Conservation (phyloP, 2,888 invertebrate genomes). For the Tetanocera ferruginea region DNA sequence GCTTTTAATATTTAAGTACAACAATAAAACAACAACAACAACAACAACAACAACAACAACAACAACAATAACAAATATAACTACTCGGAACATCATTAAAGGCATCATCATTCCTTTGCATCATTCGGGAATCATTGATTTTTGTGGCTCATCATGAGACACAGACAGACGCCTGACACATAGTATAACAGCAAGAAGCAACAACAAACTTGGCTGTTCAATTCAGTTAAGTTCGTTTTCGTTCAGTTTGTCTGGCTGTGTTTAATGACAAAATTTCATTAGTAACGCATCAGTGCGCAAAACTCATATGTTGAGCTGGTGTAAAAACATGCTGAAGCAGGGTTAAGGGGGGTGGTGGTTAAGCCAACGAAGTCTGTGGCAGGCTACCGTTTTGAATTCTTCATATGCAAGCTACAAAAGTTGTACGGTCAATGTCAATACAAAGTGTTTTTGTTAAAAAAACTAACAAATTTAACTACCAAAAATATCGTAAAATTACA, state of each 20-base stretch:
- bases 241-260: conserved; percentile 15
- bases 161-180: neutral
- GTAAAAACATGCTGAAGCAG: neutral
- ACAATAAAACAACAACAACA: conserved; percentile 5
- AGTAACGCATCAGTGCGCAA: conserved; percentile 29
- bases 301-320: conserved; percentile 6
- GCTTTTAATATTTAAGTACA: conserved; percentile 15
- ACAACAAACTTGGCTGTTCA: neutral
- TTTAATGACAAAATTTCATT: conserved; percentile 38
- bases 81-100: conserved; percentile 5
- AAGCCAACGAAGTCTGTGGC: neutral
- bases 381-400: neutral
- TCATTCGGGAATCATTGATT: conserved; percentile 29
- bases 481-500: neutral
- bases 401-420: neutral
- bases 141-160: neutral
- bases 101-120: neutral
- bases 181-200: neutral
- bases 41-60: conserved; percentile 3
- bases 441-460: neutral
- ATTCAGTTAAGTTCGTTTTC: conserved; percentile 2
- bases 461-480: neutral
- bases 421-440: conserved; percentile 12
- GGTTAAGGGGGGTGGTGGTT: neutral
- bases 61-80: neutral